Percentiles rank a stretch among this genome's conserved stretches.
Conservation (phyloP, 1,140 invertebrate genomes). For the Argopecten irradians region DNA sequence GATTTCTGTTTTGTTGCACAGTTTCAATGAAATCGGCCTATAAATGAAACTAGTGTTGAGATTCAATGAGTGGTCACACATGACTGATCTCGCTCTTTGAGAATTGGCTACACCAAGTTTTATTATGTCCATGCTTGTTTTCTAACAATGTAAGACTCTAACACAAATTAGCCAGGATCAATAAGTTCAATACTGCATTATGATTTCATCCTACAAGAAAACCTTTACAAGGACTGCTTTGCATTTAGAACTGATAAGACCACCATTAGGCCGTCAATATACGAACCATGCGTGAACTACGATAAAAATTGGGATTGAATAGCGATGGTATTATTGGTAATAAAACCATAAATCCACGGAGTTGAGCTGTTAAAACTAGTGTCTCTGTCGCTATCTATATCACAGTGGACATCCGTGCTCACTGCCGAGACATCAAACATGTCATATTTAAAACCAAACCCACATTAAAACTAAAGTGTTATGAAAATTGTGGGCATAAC, state of each 20-base stretch:
- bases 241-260: conserved; percentile 15
- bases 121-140: conserved; percentile 7
- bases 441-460: not conserved
- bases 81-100: not conserved
- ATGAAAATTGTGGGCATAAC: not conserved
- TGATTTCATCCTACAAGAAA: conserved; percentile 22
- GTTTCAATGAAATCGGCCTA: not conserved
- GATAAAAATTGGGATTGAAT: conserved; percentile 23
- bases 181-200: conserved; percentile 2
- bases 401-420: not conserved
- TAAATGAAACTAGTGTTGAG: not conserved
- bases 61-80: not conserved
- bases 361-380: not conserved
- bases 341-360: not conserved
- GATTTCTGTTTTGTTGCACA: too few relatives aligned
- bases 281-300: conserved; percentile 20
- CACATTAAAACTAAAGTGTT: not conserved
- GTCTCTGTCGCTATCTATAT: not conserved
- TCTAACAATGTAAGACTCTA: conserved; percentile 17
- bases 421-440: not conserved
- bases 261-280: conserved; percentile 5
- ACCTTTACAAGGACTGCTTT: conserved; percentile 21
- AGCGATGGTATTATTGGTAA: not conserved
- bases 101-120: not conserved
- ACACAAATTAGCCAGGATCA: conserved; percentile 3